Conservation (phyloP, 2,888 invertebrate species). For the Stratiomys singularior region DNA sequence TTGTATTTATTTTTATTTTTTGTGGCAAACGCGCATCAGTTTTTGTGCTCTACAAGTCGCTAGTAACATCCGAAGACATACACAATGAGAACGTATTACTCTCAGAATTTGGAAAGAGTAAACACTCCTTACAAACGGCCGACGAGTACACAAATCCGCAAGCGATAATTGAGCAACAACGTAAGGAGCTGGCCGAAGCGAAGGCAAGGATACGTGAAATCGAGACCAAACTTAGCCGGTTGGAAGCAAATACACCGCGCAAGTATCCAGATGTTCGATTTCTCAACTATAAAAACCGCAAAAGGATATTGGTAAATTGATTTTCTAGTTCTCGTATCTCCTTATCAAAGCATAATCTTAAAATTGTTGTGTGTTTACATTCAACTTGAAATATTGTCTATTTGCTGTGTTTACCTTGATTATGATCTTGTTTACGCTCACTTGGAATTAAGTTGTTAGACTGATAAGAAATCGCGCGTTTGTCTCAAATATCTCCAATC, state of each 20-base stretch:
- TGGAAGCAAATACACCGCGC: conserved; percentile 81
- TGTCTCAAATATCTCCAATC: too few species aligned
- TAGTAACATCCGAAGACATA: conserved; percentile 53
- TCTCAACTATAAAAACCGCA: conserved; percentile 89
- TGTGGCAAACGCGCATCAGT: conserved; percentile 43
- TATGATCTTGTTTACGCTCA: background rate
- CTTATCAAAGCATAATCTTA: background rate
- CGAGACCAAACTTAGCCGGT: conserved; percentile 76
- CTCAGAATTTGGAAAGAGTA: conserved; percentile 33
- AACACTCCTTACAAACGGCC: conserved; percentile 44
- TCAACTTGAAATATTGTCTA: background rate
- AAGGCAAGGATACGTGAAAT: conserved; percentile 73
- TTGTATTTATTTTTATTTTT: too few species aligned
- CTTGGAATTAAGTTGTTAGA: background rate
- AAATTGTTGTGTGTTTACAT: background rate
- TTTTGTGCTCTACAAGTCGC: conserved; percentile 53
- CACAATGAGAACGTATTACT: background rate
- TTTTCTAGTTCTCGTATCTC: background rate
- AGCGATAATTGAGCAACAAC: conserved; percentile 29
- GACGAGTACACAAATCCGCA: background rate
- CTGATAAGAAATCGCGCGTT: background rate
- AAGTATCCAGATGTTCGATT: conserved; percentile 92
- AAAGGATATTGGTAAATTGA: conserved; percentile 81
- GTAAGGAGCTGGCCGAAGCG: conserved; percentile 71
- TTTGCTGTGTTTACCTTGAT: background rate